These are phyloP conservation scores for Thysanoteuthis rhombus DNA, from an alignment of 2,888 invertebrate genomes.

Conservation along the genomic window DNA sequence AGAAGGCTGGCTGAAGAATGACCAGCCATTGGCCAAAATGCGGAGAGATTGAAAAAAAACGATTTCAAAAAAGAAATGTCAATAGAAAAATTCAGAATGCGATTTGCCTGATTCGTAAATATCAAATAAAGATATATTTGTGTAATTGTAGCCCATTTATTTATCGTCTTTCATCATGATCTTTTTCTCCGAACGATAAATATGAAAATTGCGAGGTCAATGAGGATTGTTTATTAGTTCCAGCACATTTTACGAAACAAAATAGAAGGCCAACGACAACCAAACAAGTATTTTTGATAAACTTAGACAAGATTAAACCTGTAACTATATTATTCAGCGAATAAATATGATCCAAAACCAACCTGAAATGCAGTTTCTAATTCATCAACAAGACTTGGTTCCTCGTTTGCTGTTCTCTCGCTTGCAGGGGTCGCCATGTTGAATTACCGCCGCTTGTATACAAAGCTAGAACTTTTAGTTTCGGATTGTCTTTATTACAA, in stretches of 20 bases:
- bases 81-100: too few species aligned
- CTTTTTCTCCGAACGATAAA: too few species aligned
- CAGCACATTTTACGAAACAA: neutral
- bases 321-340: neutral
- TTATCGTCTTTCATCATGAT: too few species aligned
- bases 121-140: too few species aligned
- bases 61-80: too few species aligned
- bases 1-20: too few species aligned
- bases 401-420: neutral
- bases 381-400: constrained; percentile 51
- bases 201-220: too few species aligned
- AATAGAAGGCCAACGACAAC: neutral
- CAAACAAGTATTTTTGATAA: neutral
- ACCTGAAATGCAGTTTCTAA: constrained; percentile 59
- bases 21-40: too few species aligned
- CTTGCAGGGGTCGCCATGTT: neutral
- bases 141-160: too few species aligned
- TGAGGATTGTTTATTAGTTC: too few species aligned
- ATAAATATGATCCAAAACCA: constrained; percentile 30
- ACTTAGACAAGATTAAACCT: neutral
- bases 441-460: neutral
- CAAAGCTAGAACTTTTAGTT: neutral
- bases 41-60: too few species aligned
- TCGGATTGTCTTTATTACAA: neutral
- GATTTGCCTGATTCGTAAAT: too few species aligned